These are phyloP conservation scores for Enchytraeus crypticus DNA, from an alignment of 2,888 invertebrate species.

Conservation along the genomic window DNA sequence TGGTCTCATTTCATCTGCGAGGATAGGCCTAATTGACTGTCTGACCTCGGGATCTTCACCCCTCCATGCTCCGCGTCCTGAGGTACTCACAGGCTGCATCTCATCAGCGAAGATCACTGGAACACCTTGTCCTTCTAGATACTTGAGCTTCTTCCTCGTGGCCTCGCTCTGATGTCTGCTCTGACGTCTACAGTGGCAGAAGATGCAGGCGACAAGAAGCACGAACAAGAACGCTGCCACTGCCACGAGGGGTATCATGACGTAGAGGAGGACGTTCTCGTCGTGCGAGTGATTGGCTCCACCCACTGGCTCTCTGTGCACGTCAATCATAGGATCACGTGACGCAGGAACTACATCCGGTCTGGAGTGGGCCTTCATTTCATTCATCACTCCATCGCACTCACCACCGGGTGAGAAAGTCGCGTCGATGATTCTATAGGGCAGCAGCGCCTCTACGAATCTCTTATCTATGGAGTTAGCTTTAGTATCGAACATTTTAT, in stretches of 20 bases:
- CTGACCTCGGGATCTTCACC: not conserved
- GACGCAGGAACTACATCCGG: too few relatives aligned
- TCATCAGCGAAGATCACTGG: conserved; percentile 93
- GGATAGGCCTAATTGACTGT: not conserved
- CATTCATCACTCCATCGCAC: conserved; percentile 5
- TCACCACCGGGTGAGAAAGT: conserved; percentile 11
- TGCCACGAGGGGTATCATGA: conserved; percentile 59
- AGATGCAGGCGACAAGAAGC: conserved; percentile 73
- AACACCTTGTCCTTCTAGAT: conserved; percentile 54
- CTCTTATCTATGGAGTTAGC: conserved; percentile 44
- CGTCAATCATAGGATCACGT: too few relatives aligned
- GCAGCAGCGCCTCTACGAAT: conserved; percentile 32
- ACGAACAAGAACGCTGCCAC: conserved; percentile 71
- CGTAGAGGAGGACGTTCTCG: too few relatives aligned
- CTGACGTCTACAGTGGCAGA: conserved; percentile 70
- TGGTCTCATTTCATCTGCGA: not conserved
- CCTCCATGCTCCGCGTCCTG: not conserved
- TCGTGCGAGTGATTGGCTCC: too few relatives aligned
- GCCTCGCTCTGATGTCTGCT: conserved; percentile 58
- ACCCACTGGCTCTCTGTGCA: too few relatives aligned
- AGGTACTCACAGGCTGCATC: too few relatives aligned
- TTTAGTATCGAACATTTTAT: conserved; percentile 39
- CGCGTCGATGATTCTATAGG: conserved; percentile 16
- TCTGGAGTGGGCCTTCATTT: not conserved
- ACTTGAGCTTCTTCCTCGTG: conserved; percentile 48